Evolutionary conservation across 2,797 vertebrate genomes (phyloP).

Genomic region (Neostethus bicornis): DNA sequence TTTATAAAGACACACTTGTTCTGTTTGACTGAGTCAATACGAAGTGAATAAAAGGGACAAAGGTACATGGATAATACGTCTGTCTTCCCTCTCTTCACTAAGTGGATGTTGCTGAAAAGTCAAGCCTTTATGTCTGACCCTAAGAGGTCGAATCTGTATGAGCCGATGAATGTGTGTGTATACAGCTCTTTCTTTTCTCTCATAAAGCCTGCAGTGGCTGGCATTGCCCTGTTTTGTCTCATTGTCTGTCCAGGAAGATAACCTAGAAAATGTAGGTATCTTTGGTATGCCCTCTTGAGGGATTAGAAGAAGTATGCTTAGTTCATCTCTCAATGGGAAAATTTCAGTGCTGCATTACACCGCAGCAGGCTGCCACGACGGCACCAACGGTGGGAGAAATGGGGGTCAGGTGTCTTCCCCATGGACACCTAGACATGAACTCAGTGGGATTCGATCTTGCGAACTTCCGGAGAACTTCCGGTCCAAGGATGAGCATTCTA

Average conservation of each 20-base stretch:
- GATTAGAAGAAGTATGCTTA: conserved; percentile 15
- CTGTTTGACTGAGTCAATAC: conserved; percentile 49
- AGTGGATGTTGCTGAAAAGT: conserved; percentile 77
- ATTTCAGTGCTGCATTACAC: too few relatives aligned
- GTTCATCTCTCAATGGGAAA: too few relatives aligned
- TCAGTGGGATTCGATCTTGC: too few relatives aligned
- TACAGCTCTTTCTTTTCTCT: conserved; percentile 10
- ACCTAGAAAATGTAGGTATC: conserved; percentile 15
- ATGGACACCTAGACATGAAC: too few relatives aligned
- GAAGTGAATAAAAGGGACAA: conserved; percentile 60
- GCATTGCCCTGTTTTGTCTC: conserved; percentile 24
- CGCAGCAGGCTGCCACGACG: too few relatives aligned
- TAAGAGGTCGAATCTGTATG: conserved; percentile 54
- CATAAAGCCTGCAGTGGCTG: conserved; percentile 9
- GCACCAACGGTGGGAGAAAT: too few relatives aligned
- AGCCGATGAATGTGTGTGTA: conserved; percentile 16
- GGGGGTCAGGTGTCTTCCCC: too few relatives aligned
- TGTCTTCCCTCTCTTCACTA: conserved; percentile 57
- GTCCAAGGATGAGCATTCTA: too few relatives aligned
- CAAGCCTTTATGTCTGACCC: conserved; percentile 71
- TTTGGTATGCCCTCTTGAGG: conserved; percentile 8
- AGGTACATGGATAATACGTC: conserved; percentile 55
- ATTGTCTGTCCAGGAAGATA: not conserved
- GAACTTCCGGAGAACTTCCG: too few relatives aligned
- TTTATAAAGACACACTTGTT: conserved; percentile 70